These are phyloP conservation scores for Heptranchias perlo DNA, from an alignment of 2,113 vertebrate species.

Conservation along the genomic window DNA sequence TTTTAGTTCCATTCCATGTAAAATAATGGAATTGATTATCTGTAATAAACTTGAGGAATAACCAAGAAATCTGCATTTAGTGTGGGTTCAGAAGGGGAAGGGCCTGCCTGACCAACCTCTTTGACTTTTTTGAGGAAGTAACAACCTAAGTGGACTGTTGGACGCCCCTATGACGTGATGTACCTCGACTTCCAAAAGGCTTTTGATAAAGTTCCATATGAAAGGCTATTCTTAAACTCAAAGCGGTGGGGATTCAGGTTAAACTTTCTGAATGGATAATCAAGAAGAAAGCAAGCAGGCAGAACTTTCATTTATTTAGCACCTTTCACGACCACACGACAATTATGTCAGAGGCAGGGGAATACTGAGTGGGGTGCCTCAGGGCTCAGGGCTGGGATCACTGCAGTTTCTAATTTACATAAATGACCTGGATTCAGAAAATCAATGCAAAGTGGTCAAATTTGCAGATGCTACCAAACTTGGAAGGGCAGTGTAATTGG, in stretches of 20 bases:
- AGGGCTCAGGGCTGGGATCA: background rate
- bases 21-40: background rate
- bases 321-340: background rate
- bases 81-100: background rate
- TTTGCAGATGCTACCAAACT: background rate
- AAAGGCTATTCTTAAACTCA: background rate
- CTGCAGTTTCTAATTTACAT: too few species aligned
- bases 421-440: background rate
- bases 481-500: background rate
- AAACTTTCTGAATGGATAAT: background rate
- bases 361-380: background rate
- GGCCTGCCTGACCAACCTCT: background rate
- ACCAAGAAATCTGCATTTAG: background rate
- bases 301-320: background rate
- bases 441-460: background rate
- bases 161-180: background rate
- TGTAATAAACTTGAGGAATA: background rate
- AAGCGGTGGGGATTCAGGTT: background rate
- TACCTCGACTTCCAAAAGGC: background rate
- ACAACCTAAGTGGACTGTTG: background rate
- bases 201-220: background rate
- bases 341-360: background rate
- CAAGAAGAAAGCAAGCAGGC: background rate
- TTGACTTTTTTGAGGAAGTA: background rate
- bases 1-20: background rate